Evolutionary conservation across 1,140 invertebrate genomes (phyloP), one percentile per base, ranked within the genome.

Genomic region (Caenorhabditis tropicalis): DNA sequence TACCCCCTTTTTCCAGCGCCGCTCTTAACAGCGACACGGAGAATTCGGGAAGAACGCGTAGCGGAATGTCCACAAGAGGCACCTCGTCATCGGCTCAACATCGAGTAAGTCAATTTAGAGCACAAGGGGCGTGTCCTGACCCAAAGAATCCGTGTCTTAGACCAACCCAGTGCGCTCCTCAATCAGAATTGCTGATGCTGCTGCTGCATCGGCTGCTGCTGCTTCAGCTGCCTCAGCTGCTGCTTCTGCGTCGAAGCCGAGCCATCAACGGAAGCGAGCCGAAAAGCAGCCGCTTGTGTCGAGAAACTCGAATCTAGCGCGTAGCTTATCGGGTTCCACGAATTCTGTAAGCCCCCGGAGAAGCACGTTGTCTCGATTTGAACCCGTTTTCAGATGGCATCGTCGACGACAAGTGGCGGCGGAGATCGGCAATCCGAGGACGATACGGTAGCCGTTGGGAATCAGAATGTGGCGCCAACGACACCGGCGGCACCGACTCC

Each of bases 141-240:
- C n/a, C n/a, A n/a, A n/a, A n/a, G n/a, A n/a, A n/a, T n/a, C n/a
- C n/a, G n/a, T n/a, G n/a, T n/a, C n/a, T 24, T 43, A 74, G 65
- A 10, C 65, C 33, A 74, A 74, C 29, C 65, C 65, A 33, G 65
- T 74, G n/a, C 65, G 65, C 36, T 21, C 65, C 29, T 74, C 65
- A 43, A 74, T 74, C 36, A 74, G 65, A 74, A 74, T 74, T 43
- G 65, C 65, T 74, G 65, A 74, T 31, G 65, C 65, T 7, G 65
- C 36, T 10, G 65, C 65, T n/a, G n/a, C n/a, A n/a, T n/a, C n/a
- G n/a, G n/a, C n/a, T n/a, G n/a, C n/a, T n/a, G n/a, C n/a, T n/a
- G n/a, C n/a, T n/a, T n/a, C n/a, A n/a, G n/a, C n/a, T n/a, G n/a
- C n/a, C n/a, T n/a, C n/a, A n/a, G n/a, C n/a, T n/a, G n/a, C n/a